Base-by-base conservation (phyloP, 2,888 invertebrate genomes). In the Caenorhabditis drosophilae region DNA sequence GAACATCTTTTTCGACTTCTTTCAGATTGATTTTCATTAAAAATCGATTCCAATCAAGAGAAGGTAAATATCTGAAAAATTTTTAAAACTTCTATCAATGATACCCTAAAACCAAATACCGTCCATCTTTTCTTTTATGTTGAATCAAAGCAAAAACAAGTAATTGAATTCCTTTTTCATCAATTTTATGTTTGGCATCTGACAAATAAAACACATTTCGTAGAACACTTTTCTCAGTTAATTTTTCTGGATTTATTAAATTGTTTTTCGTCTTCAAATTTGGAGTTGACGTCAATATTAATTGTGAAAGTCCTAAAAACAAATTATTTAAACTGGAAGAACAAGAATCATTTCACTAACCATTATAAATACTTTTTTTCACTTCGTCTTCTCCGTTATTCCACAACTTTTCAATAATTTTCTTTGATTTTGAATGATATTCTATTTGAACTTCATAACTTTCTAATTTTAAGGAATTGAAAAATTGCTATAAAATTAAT, bases 321-420 rank as follows among this genome's bases (percentile, higher is more conserved):
- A 31, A 18, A 18, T 11, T 47, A 44, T 20, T 18, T 35, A 12
- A 15, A 18, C 27, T 44, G 36, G 26, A 25, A 31, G 16, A 25
- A 16, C 18, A 16, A 57, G 18, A 12, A 50, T 55, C 18, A 55
- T 55, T 27, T 0, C 48, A 16, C 1, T 59, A 36, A 18, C 47
- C 51, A 26, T 55, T 34, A 42, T 59, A 64, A 18, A 64, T 64
- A 20, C 26, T 36, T 22, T 35, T 22, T 18, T 45, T 59, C 1
- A 41, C n/a, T 1, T 52, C 49, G 7, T 59, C 52, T 1, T 16
- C 16, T 44, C 51, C 55, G 22, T 48, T 52, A n/a, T 40, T 60
- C 60, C 60, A 60, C 2, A 56, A 15, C 31, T 60, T 66, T 23
- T 66, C 56, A 16, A 66, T 15, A 12, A 11, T 23, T 48, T 66